Base-by-base conservation (phyloP, 1,140 invertebrate genomes). In the Dysdera silvatica region DNA sequence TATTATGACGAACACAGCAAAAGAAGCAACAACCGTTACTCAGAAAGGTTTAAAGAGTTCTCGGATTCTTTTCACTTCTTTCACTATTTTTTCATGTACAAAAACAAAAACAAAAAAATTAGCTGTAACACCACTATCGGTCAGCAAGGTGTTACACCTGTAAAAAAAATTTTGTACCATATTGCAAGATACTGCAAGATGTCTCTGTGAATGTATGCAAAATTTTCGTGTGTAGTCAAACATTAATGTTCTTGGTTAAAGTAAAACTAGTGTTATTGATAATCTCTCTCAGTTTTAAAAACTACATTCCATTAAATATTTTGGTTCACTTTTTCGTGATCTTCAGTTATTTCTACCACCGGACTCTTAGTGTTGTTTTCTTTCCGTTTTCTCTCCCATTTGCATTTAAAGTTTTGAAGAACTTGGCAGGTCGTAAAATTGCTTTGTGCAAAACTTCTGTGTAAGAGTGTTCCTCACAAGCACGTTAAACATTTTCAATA, bases 401-500 rank as follows among this genome's bases (percentile, higher is more conserved):
- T n/a, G n/a, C n/a, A n/a, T n/a, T n/a, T n/a, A n/a, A n/a, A n/a
- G n/a, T n/a, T n/a, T n/a, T n/a, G n/a, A n/a, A n/a, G n/a, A n/a
- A n/a, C n/a, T n/a, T n/a, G n/a, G 56, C 56, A 59, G 56, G 49
- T 49, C 56, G 48, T 48, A 59, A 49, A 47, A n/a, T n/a, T 47
- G 20, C 26, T 60, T 31, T 48, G 51, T 60, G 45, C 45, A 35
- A 52, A 47, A 48, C 52, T 47, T 48, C 26, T n/a, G n/a, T 60
- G 57, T 41, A 60, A 60, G 57, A 35, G 51, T 60, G 43, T 60
- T 60, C 57, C 45, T 60, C 48, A 52, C 47, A 40, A 51, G 57
- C 57, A 60, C 57, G 57, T 60, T 60, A 60, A 51, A 48, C 35
- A 51, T 60, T 60, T 60, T 60, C 57, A 60, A 60, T 60, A 60